These are phyloP conservation scores for Psilopsiagon aymara DNA, from an alignment of 2,113 vertebrate genomes.

Conservation along the genomic window DNA sequence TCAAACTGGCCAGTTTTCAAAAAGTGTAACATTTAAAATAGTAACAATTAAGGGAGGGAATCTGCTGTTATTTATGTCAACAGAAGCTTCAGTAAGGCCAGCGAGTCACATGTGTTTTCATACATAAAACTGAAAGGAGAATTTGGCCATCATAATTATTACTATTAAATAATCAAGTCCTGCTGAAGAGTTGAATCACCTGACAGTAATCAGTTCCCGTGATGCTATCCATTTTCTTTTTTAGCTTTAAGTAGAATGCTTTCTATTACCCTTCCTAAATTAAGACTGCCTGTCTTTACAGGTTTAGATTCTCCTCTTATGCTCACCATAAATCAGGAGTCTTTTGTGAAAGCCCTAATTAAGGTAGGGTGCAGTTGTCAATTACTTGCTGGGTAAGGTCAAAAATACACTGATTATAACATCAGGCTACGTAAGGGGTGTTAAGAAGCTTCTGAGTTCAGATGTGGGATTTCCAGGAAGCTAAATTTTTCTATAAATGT, in stretches of 20 bases:
- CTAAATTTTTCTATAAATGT: neutral
- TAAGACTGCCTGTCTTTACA: neutral
- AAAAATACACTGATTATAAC: conserved; percentile 8
- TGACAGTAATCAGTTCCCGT: neutral
- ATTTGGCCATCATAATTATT: neutral
- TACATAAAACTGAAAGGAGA: neutral
- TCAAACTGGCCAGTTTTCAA: neutral
- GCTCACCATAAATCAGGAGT: neutral
- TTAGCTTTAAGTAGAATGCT: neutral
- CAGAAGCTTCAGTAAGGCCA: neutral
- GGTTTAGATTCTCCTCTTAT: neutral
- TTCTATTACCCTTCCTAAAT: conserved; percentile 35
- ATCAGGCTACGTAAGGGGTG: conserved; percentile 31
- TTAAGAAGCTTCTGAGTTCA: conserved; percentile 42
- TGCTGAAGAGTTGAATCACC: neutral
- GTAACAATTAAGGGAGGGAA: neutral
- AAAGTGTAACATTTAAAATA: neutral
- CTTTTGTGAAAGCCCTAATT: conserved; percentile 29
- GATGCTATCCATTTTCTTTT: neutral
- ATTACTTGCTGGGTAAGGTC: neutral
- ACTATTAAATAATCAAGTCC: neutral
- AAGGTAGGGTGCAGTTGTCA: neutral
- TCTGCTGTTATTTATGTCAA: neutral
- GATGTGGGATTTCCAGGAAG: conserved; percentile 33
- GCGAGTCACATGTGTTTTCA: neutral